A percentile compares a stretch with the other conserved stretches of the same genome.
Evolutionary conservation across 2,113 vertebrate genomes (phyloP).

Genomic region (Brachyhypopomus gauderio): DNA sequence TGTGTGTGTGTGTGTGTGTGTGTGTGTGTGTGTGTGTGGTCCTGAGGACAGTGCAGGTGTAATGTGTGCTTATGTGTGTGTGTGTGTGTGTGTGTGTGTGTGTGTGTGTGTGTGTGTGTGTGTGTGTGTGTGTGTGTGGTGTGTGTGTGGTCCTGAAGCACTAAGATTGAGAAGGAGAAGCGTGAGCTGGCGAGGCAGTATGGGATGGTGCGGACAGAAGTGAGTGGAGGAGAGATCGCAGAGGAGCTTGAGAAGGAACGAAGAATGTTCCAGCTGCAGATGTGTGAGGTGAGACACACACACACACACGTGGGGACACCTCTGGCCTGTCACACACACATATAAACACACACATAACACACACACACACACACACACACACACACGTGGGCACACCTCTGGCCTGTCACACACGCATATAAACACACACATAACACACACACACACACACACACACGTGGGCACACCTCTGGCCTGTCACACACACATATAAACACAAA

Average conservation of each 20-base stretch:
- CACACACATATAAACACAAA: neutral
- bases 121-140: neutral
- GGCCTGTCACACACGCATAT: no score
- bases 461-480: no score
- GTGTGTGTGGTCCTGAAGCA: slow-evolving; percentile 49
- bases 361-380: neutral
- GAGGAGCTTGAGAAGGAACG: slow-evolving; percentile 76
- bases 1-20: no score
- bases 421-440: no score
- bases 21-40: no score
- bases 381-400: no score
- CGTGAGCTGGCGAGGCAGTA: slow-evolving; percentile 72
- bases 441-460: neutral
- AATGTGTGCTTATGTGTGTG: no score
- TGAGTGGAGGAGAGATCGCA: slow-evolving; percentile 71
- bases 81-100: no score
- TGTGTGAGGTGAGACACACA: slow-evolving; percentile 71
- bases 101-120: no score
- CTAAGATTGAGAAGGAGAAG: slow-evolving; percentile 77
- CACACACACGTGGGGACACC: neutral
- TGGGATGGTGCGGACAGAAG: slow-evolving; percentile 70
- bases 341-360: neutral
- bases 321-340: no score
- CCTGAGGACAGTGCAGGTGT: no score
- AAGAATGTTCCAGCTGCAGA: slow-evolving; percentile 74